Percentiles rank a stretch among this genome's conserved stretches.
Conservation (phyloP, 2,888 invertebrate species). For the Fissipunctia ypsillon region DNA sequence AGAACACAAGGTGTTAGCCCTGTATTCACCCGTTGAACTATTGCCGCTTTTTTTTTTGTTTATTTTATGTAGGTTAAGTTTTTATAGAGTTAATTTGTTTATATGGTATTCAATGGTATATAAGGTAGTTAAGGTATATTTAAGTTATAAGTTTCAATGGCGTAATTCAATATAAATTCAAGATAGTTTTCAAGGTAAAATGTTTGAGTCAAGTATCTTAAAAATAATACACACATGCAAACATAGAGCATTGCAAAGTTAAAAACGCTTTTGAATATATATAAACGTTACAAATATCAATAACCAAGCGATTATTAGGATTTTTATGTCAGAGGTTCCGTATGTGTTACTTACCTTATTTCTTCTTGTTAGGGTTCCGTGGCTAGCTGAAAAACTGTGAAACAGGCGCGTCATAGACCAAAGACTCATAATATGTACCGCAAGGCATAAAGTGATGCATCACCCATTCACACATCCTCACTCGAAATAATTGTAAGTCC, state of each 20-base stretch:
- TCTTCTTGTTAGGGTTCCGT: conserved; percentile 4
- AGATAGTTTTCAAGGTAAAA: conserved; percentile 7
- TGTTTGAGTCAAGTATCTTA: conserved; percentile 22
- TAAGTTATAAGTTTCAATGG: neutral
- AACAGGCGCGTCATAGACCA: conserved; percentile 1
- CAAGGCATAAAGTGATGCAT: neutral
- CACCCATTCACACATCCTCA: neutral
- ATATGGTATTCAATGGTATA: neutral
- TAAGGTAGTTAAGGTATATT: too few relatives aligned
- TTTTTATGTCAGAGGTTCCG: conserved; percentile 14
- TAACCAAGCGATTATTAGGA: conserved; percentile 47
- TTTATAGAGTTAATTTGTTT: neutral
- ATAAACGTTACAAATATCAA: conserved; percentile 8
- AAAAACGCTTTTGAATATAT: conserved; percentile 34
- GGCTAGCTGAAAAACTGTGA: conserved; percentile 13
- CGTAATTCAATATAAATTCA: conserved; percentile 7
- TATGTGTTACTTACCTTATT: conserved; percentile 54
- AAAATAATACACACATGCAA: conserved; percentile 46
- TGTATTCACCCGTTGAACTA: conserved; percentile 23
- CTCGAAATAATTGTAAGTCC: neutral
- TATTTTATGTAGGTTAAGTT: neutral
- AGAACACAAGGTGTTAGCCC: neutral
- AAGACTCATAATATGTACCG: neutral
- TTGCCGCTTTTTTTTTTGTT: neutral
- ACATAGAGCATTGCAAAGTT: conserved; percentile 59